Base-by-base conservation (phyloP, 2,797 vertebrate genomes). In the Centropyge bicolor region DNA sequence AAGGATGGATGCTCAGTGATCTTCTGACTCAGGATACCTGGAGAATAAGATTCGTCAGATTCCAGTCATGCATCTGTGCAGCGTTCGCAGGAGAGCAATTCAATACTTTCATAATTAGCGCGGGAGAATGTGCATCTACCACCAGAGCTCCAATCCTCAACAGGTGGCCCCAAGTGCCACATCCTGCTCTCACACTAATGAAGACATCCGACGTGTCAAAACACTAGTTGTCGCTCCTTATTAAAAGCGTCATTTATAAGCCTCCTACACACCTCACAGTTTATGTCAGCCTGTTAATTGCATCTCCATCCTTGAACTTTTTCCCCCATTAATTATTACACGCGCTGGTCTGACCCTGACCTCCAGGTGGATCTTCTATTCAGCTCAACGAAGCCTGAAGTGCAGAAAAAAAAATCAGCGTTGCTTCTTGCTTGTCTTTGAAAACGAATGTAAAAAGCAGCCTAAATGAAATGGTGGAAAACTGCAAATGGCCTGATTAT, bases 151-250 rank as follows among this genome's bases (percentile, higher is more conserved):
- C 24, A 22, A 57, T 51, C 31, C 41, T 27, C 43, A 49, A 57
- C 56, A 69, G 56, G 59, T 73, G 43, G 13, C 38, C 10, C 27
- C 24, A 14, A 31, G 48, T 73, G 51, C 4, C 5, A 14, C 22
- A 46, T 19, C 6, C 48, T 31, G 64, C 35, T 68, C 48, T 56
- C 27, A 46, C 36, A 24, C 35, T 51, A 64, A 72, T 72, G 45
- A 72, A 82, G 40, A 79, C 24, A 43, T 54, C 36, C 7, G 64
- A 8, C 3, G 6, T 78, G 66, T 68, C 78, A 83, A 69, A 83
- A 73, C 57, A 46, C 27, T 56, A 41, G n/a, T 55, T 61, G 13
- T 48, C 40, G 36, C 12, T 35, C 55, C 11, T 31, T 56, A 45
- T 41, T 75, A 68, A 74, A 72, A 36, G 41, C 59, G 19, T 31